Conservation (phyloP, 1,140 invertebrate species). For the Coboldia fuscipes region DNA sequence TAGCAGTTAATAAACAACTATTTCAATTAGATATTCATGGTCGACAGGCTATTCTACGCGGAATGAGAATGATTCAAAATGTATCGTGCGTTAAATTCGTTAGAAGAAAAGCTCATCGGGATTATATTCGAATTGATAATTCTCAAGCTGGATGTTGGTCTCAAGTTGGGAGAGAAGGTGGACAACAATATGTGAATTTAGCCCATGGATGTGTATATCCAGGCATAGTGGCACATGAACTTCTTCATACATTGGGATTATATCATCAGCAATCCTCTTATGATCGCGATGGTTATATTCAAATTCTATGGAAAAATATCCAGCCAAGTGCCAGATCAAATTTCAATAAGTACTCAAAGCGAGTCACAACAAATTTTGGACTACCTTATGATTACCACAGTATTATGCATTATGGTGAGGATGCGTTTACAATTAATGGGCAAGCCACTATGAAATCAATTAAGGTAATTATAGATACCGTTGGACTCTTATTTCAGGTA, state of each 20-base stretch:
- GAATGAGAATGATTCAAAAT: not conserved
- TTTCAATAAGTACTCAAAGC: constrained; percentile 24
- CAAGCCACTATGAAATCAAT: constrained; percentile 29
- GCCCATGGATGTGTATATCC: not conserved
- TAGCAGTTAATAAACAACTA: too few species aligned
- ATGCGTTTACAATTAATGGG: constrained; percentile 31
- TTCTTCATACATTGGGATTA: not conserved
- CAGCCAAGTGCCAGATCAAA: constrained; percentile 17
- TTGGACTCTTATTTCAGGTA: too few species aligned
- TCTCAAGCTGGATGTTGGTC: not conserved
- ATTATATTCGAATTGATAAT: not conserved
- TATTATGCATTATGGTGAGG: constrained; percentile 36
- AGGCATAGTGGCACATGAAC: not conserved
- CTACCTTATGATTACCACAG: constrained; percentile 32
- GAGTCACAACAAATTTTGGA: constrained; percentile 21
- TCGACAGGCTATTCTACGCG: too few species aligned
- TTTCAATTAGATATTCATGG: too few species aligned
- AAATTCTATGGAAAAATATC: not conserved
- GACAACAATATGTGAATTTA: not conserved
- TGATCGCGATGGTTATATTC: not conserved
- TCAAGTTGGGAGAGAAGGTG: not conserved
- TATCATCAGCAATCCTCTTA: not conserved
- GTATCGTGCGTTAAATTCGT: not conserved
- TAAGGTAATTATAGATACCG: too few species aligned
- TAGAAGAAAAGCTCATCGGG: not conserved